Conservation (phyloP, 23 tunicate species). For the Oikopleura dioica region DNA sequence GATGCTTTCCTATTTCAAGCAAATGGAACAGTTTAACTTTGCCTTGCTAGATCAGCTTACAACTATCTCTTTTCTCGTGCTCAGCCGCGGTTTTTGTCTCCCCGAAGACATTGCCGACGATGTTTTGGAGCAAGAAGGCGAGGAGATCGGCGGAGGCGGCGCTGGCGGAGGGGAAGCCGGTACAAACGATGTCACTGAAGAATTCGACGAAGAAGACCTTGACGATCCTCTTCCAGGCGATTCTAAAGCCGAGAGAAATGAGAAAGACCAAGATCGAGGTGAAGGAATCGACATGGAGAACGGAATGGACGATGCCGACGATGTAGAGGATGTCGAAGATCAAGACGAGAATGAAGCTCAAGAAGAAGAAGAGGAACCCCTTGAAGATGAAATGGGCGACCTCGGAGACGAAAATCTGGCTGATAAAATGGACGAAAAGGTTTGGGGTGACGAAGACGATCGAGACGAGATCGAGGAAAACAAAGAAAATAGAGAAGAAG, state of each 20-base stretch:
- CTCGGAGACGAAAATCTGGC: constrained; percentile 47
- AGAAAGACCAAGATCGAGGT: constrained; percentile 11
- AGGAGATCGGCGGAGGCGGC: constrained; percentile 39
- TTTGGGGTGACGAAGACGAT: constrained; percentile 20
- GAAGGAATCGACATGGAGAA: no score
- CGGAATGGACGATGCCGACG: constrained; percentile 42
- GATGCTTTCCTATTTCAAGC: no score
- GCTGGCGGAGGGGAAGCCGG: constrained; percentile 83
- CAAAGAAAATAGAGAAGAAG: constrained; percentile 16
- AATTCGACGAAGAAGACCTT: constrained; percentile 60
- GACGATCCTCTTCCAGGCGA: background rate
- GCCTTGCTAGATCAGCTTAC: no score
- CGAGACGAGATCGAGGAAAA: constrained; percentile 31
- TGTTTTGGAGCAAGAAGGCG: constrained; percentile 30
- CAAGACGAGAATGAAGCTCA: constrained; percentile 23
- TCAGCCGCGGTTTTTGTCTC: constrained; percentile 8
- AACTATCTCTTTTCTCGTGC: constrained; percentile 2
- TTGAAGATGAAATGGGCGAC: constrained; percentile 55
- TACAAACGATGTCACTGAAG: constrained; percentile 55
- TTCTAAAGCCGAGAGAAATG: background rate
- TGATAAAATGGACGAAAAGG: constrained; percentile 19
- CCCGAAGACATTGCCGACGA: constrained; percentile 13
- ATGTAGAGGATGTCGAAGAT: constrained; percentile 21
- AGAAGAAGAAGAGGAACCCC: constrained; percentile 31
- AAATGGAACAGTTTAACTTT: no score